Evolutionary conservation across 1,140 invertebrate genomes (phyloP), one percentile per base, ranked within the genome.

Genomic region (Globodera ellingtonae): DNA sequence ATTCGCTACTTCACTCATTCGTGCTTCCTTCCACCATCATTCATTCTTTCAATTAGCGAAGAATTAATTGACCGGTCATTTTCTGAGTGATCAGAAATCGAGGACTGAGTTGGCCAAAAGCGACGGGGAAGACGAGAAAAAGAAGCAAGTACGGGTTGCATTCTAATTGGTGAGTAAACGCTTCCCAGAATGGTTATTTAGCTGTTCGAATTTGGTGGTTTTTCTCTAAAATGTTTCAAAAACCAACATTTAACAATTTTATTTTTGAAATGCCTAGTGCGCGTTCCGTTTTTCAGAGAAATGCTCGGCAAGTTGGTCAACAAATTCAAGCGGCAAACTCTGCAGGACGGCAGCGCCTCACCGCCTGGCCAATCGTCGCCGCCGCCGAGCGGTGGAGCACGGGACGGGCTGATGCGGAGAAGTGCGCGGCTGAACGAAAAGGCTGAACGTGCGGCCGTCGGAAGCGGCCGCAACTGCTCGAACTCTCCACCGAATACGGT

Each of bases 231-330:
- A n/a, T n/a, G n/a, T n/a, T n/a, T n/a, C n/a, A n/a, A n/a, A n/a
- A n/a, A n/a, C n/a, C n/a, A n/a, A n/a, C n/a, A n/a, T n/a, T n/a
- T n/a, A n/a, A n/a, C n/a, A n/a, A n/a, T n/a, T n/a, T n/a, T n/a
- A 50, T 50, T 6, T 50, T 50, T 50, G 65, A 67, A 67, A 15
- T 4, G 65, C 5, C 15, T 6, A 35, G 6, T n/a, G 15, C 35
- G 6, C 65, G 24, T 8, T 70, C 15, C 46, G 24, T 47, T 44
- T 35, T 67, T 5, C 5, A 67, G n/a, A 18, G 73, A 67, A 75
- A 82, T 82, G 80, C 79, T 83, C 21, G 80, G 81, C 65, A 82
- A 79, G 71, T 56, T 82, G 73, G 81, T 82, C 48, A 82, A 78
- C 56, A 82, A 82, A 72, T 82, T 82, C 65, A 82, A 82, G 52